A percentile compares a stretch with the other conserved stretches of the same genome.
These are phyloP conservation scores for Dendrolimus punctatus DNA, from an alignment of 1,140 invertebrate genomes.

Conservation along the genomic window DNA sequence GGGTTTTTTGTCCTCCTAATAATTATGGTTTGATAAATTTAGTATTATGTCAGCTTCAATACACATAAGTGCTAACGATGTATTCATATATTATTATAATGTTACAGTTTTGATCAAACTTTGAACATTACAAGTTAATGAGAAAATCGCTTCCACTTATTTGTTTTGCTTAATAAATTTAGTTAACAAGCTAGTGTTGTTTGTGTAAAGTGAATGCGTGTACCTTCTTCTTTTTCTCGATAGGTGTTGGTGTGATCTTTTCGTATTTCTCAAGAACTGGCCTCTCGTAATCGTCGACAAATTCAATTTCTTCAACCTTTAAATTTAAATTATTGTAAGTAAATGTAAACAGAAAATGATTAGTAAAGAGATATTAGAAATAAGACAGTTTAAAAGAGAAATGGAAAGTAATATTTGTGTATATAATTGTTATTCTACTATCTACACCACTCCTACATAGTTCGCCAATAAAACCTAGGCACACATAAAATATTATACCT, in stretches of 20 bases:
- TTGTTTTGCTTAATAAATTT: too few relatives aligned
- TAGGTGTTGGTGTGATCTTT: constrained; percentile 66
- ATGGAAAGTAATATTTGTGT: background rate
- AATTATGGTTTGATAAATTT: constrained; percentile 8
- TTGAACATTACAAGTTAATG: too few relatives aligned
- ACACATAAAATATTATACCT: too few relatives aligned
- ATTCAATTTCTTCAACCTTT: constrained; percentile 71
- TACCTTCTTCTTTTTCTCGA: constrained; percentile 68
- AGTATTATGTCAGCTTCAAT: constrained; percentile 5
- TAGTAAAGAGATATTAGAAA: constrained; percentile 4
- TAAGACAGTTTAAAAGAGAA: background rate
- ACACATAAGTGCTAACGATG: background rate
- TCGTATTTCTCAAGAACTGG: constrained; percentile 78
- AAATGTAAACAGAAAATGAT: constrained; percentile 8
- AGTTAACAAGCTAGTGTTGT: too few relatives aligned
- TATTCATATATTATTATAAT: too few relatives aligned
- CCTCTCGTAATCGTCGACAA: constrained; percentile 75
- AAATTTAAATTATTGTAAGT: constrained; percentile 21
- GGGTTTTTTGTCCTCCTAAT: constrained; percentile 54
- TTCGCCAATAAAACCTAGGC: too few relatives aligned
- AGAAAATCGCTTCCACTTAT: too few relatives aligned
- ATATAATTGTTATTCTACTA: too few relatives aligned
- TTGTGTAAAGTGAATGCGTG: constrained; percentile 11
- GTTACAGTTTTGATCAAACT: too few relatives aligned
- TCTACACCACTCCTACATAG: too few relatives aligned